Evolutionary conservation across 2,797 vertebrate genomes (phyloP).

Genomic region (Neosilurus hyrtlii): DNA sequence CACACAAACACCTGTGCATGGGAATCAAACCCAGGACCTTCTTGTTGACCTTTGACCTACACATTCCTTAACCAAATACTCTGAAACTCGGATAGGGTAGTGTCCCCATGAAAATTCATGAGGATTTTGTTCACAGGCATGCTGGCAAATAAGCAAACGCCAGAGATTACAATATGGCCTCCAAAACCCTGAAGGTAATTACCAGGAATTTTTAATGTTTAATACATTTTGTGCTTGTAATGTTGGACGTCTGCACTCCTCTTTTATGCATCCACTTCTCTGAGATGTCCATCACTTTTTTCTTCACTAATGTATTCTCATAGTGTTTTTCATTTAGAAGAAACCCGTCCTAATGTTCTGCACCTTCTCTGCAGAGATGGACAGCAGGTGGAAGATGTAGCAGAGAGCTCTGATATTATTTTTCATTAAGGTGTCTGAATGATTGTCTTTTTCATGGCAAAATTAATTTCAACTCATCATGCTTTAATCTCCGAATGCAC

Average conservation of each 20-base stretch:
- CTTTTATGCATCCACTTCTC: neutral
- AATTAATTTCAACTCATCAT: too few relatives aligned
- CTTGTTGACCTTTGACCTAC: too few relatives aligned
- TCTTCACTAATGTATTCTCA: neutral
- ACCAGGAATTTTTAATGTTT: neutral
- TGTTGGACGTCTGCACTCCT: neutral
- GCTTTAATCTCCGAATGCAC: conserved; percentile 7
- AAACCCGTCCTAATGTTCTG: neutral
- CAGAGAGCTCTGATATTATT: neutral
- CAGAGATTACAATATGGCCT: too few relatives aligned
- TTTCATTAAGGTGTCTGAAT: neutral
- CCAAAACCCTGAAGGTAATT: too few relatives aligned
- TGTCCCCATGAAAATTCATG: too few relatives aligned
- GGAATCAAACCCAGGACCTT: too few relatives aligned
- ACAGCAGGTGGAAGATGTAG: neutral
- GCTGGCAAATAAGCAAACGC: too few relatives aligned
- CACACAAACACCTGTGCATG: too few relatives aligned
- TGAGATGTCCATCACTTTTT: neutral
- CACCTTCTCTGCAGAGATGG: neutral
- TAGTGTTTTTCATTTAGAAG: neutral
- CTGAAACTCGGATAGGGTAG: too few relatives aligned
- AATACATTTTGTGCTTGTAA: neutral
- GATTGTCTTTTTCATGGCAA: neutral
- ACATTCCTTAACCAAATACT: too few relatives aligned
- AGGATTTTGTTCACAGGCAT: too few relatives aligned